Base-by-base conservation (phyloP, 1,140 invertebrate genomes). In the Apis laboriosa region DNA sequence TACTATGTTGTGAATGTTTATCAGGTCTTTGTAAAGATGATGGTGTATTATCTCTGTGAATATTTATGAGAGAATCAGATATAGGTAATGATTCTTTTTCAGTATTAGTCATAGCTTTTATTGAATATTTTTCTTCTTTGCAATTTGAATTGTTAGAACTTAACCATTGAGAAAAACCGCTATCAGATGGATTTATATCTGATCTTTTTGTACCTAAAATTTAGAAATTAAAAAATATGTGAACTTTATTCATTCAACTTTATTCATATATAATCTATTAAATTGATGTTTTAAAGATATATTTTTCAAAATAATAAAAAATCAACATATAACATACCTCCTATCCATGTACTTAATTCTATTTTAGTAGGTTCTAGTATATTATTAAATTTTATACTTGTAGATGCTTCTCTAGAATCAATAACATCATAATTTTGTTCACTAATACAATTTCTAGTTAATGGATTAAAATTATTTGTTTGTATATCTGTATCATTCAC, bases 341-440 rank as follows among this genome's bases (percentile, higher is more conserved):
- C 94, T 72, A 94, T 92, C 94, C 94, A 94, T 70, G 93, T 94
- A 78, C 94, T 94, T n/a, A 94, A 86, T 86, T 94, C 91, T 76
- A 94, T 90, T 17, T 86, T 84, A 56, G 86, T 92, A 72, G 64
- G 88, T 74, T 92, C 89, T 55, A 89, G 56, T 56, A 79, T 64
- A 76, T 89, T 85, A 78, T 80, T 87, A 63, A 88, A 87, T 56
- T 83, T 64, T 67, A 89, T 81, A 72, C 70, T 88, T 3, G 82
- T 74, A 63, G 82, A 89, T 17, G 78, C 80, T 80, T 84, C 67
- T 61, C 80, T 76, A 11, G 55, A 17, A 53, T 77, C n/a, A 75
- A 84, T 60, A 84, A 55, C n/a, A 55, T 85, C 86, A 19, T 67
- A 60, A 19, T 63, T 79, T 70, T 83, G 71, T 43, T 84, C 66